phyloP scores from a whole-genome alignment of 2,888 invertebrate genomes.

The Pseudococcus jackbeardsleyi region DNA sequence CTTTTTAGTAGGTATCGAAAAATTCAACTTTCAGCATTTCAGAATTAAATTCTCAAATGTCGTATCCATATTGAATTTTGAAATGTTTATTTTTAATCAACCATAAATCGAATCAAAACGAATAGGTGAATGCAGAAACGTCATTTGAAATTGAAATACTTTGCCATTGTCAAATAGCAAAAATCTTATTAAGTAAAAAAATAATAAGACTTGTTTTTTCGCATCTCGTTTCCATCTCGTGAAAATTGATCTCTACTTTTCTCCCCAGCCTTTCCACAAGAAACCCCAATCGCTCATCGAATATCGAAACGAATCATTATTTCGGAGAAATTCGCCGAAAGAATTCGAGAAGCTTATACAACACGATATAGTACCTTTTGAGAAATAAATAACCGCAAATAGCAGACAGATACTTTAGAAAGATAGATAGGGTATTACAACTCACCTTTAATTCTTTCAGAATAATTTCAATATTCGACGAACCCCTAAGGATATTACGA shows the following conservation, averaged over 20 bases:
- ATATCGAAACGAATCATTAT: not conserved
- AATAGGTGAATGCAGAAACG: not conserved
- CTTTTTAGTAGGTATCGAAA: no score
- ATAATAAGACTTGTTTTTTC: not conserved
- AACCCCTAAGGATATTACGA: conserved; percentile 78
- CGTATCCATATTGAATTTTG: no score
- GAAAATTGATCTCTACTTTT: not conserved
- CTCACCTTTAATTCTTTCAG: conserved; percentile 82
- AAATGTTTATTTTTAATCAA: no score
- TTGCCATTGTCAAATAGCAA: not conserved
- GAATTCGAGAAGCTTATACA: not conserved
- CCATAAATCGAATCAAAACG: not conserved
- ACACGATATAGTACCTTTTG: not conserved
- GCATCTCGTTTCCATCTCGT: not conserved
- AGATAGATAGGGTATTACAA: conserved; percentile 48
- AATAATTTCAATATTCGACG: conserved; percentile 79
- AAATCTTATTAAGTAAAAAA: not conserved
- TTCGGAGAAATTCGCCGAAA: not conserved
- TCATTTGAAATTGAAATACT: not conserved
- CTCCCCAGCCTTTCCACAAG: not conserved
- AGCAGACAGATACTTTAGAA: not conserved
- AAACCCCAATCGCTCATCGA: not conserved
- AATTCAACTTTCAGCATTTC: no score
- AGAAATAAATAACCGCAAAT: not conserved
- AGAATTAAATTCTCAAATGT: no score